Base-by-base conservation (phyloP, 2,797 vertebrate species). In the Rhodeus uyekii region DNA sequence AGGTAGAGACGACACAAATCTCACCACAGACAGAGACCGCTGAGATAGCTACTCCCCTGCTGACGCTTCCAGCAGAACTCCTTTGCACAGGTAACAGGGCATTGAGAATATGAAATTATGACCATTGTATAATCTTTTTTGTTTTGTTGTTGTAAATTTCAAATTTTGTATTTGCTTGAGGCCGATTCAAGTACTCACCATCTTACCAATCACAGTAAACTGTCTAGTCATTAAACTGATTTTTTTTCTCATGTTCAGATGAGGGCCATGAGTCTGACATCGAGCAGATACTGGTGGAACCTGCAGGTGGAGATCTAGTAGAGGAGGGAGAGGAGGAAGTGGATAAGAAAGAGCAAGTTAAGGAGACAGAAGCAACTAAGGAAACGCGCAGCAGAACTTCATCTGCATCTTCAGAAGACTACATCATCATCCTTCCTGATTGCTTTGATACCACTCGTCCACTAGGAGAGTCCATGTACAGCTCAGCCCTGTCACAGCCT, bases 371-470 rank as follows among this genome's bases (percentile, higher is more conserved):
- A 27, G 72, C n/a, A 55, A 92, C 87, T 71, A 95, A 96, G 19
- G 94, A 96, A 80, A 78, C 87, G 36, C 94, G 93, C 83, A 97
- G 96, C 85, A 95, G 97, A 83, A 95, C 93, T 8, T 97, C 97
- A 42, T 98, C 96, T 46, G 91, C 95, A 16, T 97, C 96, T 4
- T 96, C 96, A 0, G 97, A 99, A 89, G 97, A 99, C 87, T 98
- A 97, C 77, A 97, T 98, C 89, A 96, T 98, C 63, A 95, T 98
- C 87, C 95, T 99, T n/a, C 97, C 97, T 0, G 97, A 98, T 86
- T 99, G 97, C 87, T 99, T 99, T 72, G 97, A 99, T 89, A 99
- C 96, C 55, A 98, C 94, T 73, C 96, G 97, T 55, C 97, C 97
- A 1, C 91, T 99, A 19, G 96, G 96, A 16, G 96, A 98, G 84